Conservation (phyloP, 2,797 vertebrate genomes). For the Parotocinclus haroldoi region DNA sequence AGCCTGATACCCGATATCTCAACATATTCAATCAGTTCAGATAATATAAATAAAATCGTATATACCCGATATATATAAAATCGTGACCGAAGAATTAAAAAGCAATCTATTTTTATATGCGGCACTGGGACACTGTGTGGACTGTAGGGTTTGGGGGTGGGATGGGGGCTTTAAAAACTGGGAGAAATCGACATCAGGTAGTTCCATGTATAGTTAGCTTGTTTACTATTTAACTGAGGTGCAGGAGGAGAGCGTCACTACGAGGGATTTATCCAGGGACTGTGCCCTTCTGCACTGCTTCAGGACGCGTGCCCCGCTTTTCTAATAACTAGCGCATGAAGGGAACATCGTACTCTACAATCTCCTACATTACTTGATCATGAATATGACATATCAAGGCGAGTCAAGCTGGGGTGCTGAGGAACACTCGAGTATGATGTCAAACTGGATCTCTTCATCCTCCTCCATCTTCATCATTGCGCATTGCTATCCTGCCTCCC, state of each 20-base stretch:
- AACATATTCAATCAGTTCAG: too few species aligned
- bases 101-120: slow-evolving; percentile 52
- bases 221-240: slow-evolving; percentile 5
- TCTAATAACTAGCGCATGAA: slow-evolving; percentile 53
- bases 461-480: slow-evolving; percentile 17
- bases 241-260: slow-evolving; percentile 9
- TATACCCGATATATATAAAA: not conserved
- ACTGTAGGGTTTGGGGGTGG: slow-evolving; percentile 22
- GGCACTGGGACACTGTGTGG: slow-evolving; percentile 20
- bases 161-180: slow-evolving; percentile 11
- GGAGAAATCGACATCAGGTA: slow-evolving; percentile 22
- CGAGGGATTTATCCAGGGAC: slow-evolving; percentile 36
- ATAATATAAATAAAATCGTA: not conserved
- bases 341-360: slow-evolving; percentile 34
- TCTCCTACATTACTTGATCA: slow-evolving; percentile 30
- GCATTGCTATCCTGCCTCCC: not conserved
- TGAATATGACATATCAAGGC: slow-evolving; percentile 44
- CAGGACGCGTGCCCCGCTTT: slow-evolving; percentile 17
- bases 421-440: slow-evolving; percentile 14
- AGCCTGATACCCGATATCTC: too few species aligned
- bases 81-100: slow-evolving; percentile 31
- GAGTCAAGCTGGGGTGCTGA: slow-evolving; percentile 23
- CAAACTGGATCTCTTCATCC: slow-evolving; percentile 20
- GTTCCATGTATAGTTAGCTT: slow-evolving; percentile 27
- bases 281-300: slow-evolving; percentile 43